These are phyloP conservation scores for Gasterosteus nipponicus DNA, from an alignment of 2,113 vertebrate genomes.

Conservation along the genomic window DNA sequence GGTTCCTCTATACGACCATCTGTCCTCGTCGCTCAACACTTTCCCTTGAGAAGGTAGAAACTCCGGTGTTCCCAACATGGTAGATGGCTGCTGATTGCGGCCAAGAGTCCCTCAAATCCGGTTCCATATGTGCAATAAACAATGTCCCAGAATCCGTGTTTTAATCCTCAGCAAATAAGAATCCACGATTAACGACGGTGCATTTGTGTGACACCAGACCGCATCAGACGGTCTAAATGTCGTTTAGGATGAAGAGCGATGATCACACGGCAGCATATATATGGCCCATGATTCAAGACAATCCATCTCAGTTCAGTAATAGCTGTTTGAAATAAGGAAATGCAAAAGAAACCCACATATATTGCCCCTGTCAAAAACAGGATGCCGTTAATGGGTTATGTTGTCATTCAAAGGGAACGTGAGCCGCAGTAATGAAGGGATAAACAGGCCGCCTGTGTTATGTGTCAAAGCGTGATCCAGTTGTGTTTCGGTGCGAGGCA, in stretches of 20 bases:
- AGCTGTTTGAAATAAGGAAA: conserved; percentile 35
- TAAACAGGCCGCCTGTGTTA: conserved; percentile 50
- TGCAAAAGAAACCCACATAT: conserved; percentile 2
- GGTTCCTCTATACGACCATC: neutral
- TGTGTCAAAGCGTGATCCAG: conserved; percentile 60
- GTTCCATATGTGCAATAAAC: neutral
- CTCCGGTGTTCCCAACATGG: neutral
- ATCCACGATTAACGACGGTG: conserved; percentile 19
- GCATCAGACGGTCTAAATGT: conserved; percentile 24
- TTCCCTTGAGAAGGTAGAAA: neutral
- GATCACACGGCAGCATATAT: conserved; percentile 27
- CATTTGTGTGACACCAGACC: conserved; percentile 17
- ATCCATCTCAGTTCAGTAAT: conserved; percentile 38
- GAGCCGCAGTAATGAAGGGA: conserved; percentile 63
- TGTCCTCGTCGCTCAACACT: neutral
- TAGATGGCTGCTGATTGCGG: neutral
- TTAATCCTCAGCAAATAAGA: conserved; percentile 5
- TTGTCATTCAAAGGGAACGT: conserved; percentile 64
- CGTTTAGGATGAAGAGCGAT: conserved; percentile 25
- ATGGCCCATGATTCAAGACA: conserved; percentile 45
- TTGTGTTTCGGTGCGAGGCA: conserved; percentile 49
- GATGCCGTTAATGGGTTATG: neutral
- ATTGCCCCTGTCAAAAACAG: conserved; percentile 40
- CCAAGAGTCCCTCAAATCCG: neutral
- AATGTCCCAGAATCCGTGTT: conserved; percentile 5